Conservation (phyloP, 2,888 invertebrate genomes). For the Digitonthophagus gazella region DNA sequence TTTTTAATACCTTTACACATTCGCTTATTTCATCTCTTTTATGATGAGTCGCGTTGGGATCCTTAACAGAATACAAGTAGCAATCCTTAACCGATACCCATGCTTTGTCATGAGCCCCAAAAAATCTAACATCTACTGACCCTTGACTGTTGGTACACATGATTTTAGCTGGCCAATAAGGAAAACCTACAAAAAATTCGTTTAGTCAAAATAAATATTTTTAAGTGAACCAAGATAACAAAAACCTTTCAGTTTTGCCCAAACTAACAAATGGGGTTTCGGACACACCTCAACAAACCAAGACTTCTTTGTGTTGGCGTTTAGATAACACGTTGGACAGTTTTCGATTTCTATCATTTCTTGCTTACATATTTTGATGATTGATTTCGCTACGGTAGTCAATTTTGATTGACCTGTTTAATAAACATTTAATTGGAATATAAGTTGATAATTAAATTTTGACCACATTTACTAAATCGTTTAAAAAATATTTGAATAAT, state of each 20-base stretch:
- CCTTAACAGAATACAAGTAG: slow-evolving; percentile 75
- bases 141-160: slow-evolving; percentile 67
- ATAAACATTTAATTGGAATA: slow-evolving; percentile 2
- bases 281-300: slow-evolving; percentile 94
- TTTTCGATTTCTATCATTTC: slow-evolving; percentile 92
- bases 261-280: slow-evolving; percentile 85
- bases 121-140: slow-evolving; percentile 87
- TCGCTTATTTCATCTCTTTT: slow-evolving; percentile 60
- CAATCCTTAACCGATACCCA: slow-evolving; percentile 86
- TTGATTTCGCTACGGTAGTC: slow-evolving; percentile 71
- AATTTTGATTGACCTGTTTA: slow-evolving; percentile 70
- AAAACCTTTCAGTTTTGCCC: slow-evolving; percentile 90
- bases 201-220: background rate
- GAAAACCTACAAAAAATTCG: slow-evolving; percentile 63
- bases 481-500: background rate
- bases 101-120: slow-evolving; percentile 92
- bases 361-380: slow-evolving; percentile 81
- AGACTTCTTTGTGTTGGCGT: slow-evolving; percentile 76
- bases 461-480: background rate
- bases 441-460: background rate
- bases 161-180: slow-evolving; percentile 96
- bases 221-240: background rate
- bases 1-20: slow-evolving; percentile 56
- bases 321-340: slow-evolving; percentile 88
- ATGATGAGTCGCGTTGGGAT: slow-evolving; percentile 65